A percentile compares a stretch with the other conserved stretches of the same genome.
These are phyloP conservation scores for Ormyrus labotus DNA, from an alignment of 2,888 invertebrate species.

Conservation along the genomic window DNA sequence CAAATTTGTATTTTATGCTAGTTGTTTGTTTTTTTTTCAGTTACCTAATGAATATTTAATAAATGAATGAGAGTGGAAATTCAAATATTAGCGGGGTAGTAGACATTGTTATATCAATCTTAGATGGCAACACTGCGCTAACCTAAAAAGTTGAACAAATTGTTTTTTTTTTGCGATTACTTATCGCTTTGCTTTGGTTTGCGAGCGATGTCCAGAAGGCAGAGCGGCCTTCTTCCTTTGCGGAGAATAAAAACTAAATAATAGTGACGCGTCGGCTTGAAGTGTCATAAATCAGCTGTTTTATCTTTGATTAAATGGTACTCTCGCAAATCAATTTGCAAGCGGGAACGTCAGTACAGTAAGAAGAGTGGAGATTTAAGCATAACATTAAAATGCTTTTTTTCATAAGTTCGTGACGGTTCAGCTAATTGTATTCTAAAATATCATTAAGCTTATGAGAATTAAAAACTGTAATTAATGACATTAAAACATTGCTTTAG, in stretches of 20 bases:
- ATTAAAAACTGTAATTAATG: neutral
- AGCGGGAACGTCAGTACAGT: too few species aligned
- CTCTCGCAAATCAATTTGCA: neutral
- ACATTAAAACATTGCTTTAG: neutral
- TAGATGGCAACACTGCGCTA: slow-evolving; percentile 12
- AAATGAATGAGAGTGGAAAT: neutral
- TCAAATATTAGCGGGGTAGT: neutral
- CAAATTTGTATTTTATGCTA: too few species aligned
- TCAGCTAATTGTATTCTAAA: neutral
- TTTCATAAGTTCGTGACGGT: slow-evolving; percentile 21
- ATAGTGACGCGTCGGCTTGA: slow-evolving; percentile 38
- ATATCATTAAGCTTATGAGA: neutral
- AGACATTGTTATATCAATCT: neutral
- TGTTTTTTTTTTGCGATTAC: neutral
- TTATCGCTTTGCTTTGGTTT: too few species aligned
- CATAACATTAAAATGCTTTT: neutral
- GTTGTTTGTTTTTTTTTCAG: too few species aligned
- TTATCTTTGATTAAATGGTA: neutral
- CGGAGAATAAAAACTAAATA: slow-evolving; percentile 8
- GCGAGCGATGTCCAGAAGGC: neutral
- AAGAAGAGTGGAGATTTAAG: neutral
- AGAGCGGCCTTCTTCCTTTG: neutral
- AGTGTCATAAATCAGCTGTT: slow-evolving; percentile 44
- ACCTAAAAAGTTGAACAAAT: slow-evolving; percentile 13
- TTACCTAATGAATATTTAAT: neutral